Evolutionary conservation across 2,888 invertebrate species (phyloP).

Genomic region (Melieria crassipennis): DNA sequence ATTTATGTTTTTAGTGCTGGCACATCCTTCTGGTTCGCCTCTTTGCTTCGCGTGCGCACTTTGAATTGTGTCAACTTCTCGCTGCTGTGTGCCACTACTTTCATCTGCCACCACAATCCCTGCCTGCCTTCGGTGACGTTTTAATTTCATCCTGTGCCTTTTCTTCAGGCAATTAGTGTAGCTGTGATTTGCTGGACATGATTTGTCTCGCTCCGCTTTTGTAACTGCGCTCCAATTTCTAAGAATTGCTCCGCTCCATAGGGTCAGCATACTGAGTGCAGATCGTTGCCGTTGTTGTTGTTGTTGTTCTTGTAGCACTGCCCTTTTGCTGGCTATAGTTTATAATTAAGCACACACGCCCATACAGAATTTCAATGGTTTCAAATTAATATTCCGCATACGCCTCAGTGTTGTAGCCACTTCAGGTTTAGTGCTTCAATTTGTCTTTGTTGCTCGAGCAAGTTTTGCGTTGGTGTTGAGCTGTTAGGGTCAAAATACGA

Average conservation of each 20-base stretch:
- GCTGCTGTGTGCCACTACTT: background rate
- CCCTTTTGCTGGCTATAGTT: background rate
- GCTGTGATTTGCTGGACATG: background rate
- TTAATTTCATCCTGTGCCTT: conserved; percentile 6
- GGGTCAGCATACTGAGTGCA: no score
- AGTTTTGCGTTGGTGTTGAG: background rate
- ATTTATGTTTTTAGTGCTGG: background rate
- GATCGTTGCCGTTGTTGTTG: no score
- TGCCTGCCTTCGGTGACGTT: background rate
- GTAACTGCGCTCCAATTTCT: background rate
- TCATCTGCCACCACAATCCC: background rate
- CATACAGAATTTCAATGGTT: background rate
- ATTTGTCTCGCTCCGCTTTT: background rate
- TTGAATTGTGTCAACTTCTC: background rate
- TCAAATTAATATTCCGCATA: conserved; percentile 19
- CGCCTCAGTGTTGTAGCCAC: conserved; percentile 20
- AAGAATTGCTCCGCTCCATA: background rate
- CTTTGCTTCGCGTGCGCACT: background rate
- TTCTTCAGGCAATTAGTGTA: conserved; percentile 8
- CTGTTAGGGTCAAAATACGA: background rate
- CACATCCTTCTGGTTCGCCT: background rate
- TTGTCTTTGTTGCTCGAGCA: background rate
- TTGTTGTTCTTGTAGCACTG: no score
- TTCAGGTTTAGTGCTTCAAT: conserved; percentile 10
- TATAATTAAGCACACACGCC: background rate